Conservation (phyloP, 2,888 invertebrate genomes). For the Cloeon dipterum region DNA sequence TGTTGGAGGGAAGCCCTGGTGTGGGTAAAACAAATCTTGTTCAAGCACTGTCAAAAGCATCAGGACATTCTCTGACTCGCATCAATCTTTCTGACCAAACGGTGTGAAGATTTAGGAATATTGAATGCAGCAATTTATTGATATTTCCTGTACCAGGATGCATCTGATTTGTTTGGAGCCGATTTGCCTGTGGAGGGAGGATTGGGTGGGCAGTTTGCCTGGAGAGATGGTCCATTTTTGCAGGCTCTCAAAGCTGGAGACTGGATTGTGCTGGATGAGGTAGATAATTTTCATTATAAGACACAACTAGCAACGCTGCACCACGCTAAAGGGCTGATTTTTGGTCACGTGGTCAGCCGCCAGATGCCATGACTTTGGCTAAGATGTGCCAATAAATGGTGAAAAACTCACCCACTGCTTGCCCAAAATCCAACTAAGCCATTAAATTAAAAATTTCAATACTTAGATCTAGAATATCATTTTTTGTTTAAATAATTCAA, state of each 20-base stretch:
- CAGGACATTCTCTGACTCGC: slow-evolving; percentile 64
- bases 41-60: slow-evolving; percentile 61
- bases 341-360: too few species aligned
- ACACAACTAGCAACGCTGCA: too few species aligned
- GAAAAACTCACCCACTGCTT: too few species aligned
- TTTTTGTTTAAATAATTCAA: too few species aligned
- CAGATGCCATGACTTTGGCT: too few species aligned
- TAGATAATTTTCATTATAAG: too few species aligned
- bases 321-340: too few species aligned
- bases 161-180: slow-evolving; percentile 92
- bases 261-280: slow-evolving; percentile 93
- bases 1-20: slow-evolving; percentile 93
- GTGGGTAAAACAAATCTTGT: slow-evolving; percentile 96
- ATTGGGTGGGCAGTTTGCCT: slow-evolving; percentile 66
- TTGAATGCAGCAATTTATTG: slow-evolving; percentile 2
- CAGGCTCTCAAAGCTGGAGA: slow-evolving; percentile 77
- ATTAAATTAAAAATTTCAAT: too few species aligned
- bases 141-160: slow-evolving; percentile 34
- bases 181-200: slow-evolving; percentile 88
- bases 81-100: slow-evolving; percentile 99
- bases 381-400: too few species aligned
- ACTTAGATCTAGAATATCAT: too few species aligned
- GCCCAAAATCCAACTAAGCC: too few species aligned
- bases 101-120: slow-evolving; percentile 25
- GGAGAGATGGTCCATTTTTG: slow-evolving; percentile 90